These are phyloP conservation scores for Ennomos erosarius DNA, from an alignment of 2,888 invertebrate genomes.

Conservation along the genomic window DNA sequence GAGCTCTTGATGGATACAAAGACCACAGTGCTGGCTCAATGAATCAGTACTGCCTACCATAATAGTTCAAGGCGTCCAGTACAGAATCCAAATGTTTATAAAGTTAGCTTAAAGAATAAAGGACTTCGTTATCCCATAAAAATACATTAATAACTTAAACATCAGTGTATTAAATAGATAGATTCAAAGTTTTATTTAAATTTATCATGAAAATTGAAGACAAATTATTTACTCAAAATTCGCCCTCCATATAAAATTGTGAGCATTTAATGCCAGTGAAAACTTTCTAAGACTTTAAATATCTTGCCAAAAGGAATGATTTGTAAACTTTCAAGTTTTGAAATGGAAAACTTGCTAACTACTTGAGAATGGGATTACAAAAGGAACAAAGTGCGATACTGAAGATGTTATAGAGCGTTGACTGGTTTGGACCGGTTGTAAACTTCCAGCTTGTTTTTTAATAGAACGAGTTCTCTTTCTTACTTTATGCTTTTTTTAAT, in stretches of 20 bases:
- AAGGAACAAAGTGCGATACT: slow-evolving; percentile 27
- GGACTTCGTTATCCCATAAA: too few relatives aligned
- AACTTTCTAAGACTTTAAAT: slow-evolving; percentile 28
- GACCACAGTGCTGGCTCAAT: too few relatives aligned
- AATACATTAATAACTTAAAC: too few relatives aligned
- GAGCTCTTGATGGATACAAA: too few relatives aligned
- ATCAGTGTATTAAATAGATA: too few relatives aligned
- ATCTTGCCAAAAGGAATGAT: slow-evolving; percentile 24
- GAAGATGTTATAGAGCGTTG: slow-evolving; percentile 21
- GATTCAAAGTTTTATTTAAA: too few relatives aligned
- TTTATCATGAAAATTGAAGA: too few relatives aligned
- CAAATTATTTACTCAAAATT: slow-evolving; percentile 2
- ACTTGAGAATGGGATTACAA: slow-evolving; percentile 32
- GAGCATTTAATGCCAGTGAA: slow-evolving; percentile 11
- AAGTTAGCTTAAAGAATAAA: too few relatives aligned
- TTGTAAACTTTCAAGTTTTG: slow-evolving; percentile 28
- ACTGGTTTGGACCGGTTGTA: slow-evolving; percentile 23
- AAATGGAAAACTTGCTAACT: slow-evolving; percentile 34
- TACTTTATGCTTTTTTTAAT: slow-evolving; percentile 22
- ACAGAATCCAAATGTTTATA: too few relatives aligned
- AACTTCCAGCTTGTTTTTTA: slow-evolving; percentile 48
- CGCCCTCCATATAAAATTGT: slow-evolving; percentile 11
- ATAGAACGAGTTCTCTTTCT: slow-evolving; percentile 25
- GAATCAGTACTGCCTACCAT: too few relatives aligned
- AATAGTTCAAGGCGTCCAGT: too few relatives aligned